These are phyloP conservation scores for Poeciliopsis turrubarensis DNA, from an alignment of 2,113 vertebrate genomes.

Conservation along the genomic window DNA sequence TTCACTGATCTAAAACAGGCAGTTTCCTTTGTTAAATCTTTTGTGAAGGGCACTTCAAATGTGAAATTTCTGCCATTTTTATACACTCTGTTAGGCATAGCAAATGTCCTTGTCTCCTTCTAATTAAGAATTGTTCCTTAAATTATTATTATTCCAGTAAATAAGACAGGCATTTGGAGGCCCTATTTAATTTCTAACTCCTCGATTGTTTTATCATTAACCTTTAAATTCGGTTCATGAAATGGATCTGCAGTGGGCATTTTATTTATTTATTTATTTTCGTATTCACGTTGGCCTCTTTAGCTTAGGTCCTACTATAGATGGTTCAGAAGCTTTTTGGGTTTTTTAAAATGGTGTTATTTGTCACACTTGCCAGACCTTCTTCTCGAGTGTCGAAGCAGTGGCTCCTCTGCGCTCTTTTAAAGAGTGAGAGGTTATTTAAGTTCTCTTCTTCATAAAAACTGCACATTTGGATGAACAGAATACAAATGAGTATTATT, in stretches of 20 bases:
- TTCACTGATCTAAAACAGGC: too few relatives aligned
- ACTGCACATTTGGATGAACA: constrained; percentile 31
- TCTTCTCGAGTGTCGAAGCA: constrained; percentile 8
- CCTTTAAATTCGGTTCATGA: constrained; percentile 35
- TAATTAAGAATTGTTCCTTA: too few relatives aligned
- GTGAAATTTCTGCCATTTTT: too few relatives aligned
- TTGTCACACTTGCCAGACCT: constrained; percentile 33
- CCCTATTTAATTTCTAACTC: background rate
- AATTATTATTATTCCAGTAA: too few relatives aligned
- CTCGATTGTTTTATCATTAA: background rate
- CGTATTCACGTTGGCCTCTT: constrained; percentile 22
- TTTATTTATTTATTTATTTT: constrained; percentile 1
- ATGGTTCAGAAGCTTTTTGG: constrained; percentile 17
- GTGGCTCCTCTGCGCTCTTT: background rate
- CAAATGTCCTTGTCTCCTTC: too few relatives aligned
- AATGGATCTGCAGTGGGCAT: background rate
- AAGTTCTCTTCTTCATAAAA: constrained; percentile 8
- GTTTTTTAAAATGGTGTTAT: constrained; percentile 16
- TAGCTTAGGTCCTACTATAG: constrained; percentile 6
- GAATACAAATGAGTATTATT: constrained; percentile 57
- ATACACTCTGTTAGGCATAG: too few relatives aligned
- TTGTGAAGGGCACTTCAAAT: too few relatives aligned
- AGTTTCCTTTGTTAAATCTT: too few relatives aligned
- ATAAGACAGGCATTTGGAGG: background rate
- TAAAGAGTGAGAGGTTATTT: constrained; percentile 13